Evolutionary conservation across 2,797 vertebrate species (phyloP).

Genomic region (Anas georgica): DNA sequence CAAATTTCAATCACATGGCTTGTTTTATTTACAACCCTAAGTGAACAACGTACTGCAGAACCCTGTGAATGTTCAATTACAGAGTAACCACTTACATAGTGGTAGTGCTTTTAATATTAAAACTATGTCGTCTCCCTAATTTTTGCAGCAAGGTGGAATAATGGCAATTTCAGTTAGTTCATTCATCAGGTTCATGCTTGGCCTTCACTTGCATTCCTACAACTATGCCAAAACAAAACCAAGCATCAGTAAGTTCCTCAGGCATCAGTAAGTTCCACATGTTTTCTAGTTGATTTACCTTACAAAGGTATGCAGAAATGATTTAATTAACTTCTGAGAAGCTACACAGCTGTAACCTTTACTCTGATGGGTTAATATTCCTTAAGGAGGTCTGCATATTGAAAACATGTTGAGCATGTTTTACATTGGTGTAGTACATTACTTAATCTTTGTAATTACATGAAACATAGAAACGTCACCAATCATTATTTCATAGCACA

Average conservation of each 20-base stretch:
- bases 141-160: neutral
- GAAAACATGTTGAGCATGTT: neutral
- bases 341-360: neutral
- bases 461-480: neutral
- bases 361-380: neutral
- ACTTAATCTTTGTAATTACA: neutral
- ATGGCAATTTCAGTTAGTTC: neutral
- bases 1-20: neutral
- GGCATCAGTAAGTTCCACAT: neutral
- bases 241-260: neutral
- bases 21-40: neutral
- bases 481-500: neutral
- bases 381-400: neutral
- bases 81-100: neutral
- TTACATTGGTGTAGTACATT: neutral
- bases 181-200: neutral
- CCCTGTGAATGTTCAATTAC: neutral
- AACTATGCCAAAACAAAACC: neutral
- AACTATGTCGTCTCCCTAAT: neutral
- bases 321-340: neutral
- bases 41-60: neutral
- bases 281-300: neutral
- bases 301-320: neutral
- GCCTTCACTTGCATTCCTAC: neutral
- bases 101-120: neutral